Evolutionary conservation across 2,888 invertebrate species (phyloP).

Genomic region (Drosophila nr. perissopoda): DNA sequence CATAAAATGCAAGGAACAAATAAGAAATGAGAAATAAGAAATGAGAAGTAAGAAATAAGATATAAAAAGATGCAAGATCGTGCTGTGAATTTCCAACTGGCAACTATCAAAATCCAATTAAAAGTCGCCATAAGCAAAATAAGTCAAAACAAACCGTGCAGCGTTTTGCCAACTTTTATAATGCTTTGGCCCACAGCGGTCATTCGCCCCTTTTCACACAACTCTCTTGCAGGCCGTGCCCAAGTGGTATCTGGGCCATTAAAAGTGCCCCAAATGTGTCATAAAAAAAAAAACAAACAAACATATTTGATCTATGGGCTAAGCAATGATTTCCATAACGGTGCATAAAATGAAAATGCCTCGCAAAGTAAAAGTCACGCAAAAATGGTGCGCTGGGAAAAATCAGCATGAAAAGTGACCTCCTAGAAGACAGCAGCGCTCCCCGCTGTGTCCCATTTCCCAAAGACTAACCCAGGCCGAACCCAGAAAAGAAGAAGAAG

Average conservation of each 20-base stretch:
- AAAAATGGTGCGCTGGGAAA: slow-evolving; percentile 39
- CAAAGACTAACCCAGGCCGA: slow-evolving; percentile 11
- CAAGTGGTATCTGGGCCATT: slow-evolving; percentile 14
- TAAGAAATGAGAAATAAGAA: too few species aligned
- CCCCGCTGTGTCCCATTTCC: slow-evolving; percentile 36
- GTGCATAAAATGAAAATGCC: slow-evolving; percentile 18
- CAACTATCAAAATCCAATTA: slow-evolving; percentile 61
- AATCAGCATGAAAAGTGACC: slow-evolving; percentile 49
- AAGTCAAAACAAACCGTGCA: neutral
- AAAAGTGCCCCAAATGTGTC: slow-evolving; percentile 66
- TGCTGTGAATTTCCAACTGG: slow-evolving; percentile 51
- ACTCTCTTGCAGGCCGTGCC: slow-evolving; percentile 4
- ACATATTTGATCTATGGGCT: slow-evolving; percentile 43
- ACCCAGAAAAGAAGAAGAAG: slow-evolving; percentile 5
- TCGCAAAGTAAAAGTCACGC: slow-evolving; percentile 45
- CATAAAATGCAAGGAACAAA: neutral
- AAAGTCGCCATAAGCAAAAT: slow-evolving; percentile 35
- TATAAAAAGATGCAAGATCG: slow-evolving; percentile 27
- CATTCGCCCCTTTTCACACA: slow-evolving; percentile 26
- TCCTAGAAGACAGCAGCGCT: slow-evolving; percentile 36
- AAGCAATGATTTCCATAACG: slow-evolving; percentile 27
- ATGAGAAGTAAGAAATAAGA: too few species aligned
- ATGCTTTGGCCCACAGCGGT: slow-evolving; percentile 49
- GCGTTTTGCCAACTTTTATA: slow-evolving; percentile 38
- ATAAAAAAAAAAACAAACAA: slow-evolving; percentile 42